These are phyloP conservation scores for Crocodylus rhombifer DNA, from an alignment of 2,797 vertebrate species.

Conservation along the genomic window DNA sequence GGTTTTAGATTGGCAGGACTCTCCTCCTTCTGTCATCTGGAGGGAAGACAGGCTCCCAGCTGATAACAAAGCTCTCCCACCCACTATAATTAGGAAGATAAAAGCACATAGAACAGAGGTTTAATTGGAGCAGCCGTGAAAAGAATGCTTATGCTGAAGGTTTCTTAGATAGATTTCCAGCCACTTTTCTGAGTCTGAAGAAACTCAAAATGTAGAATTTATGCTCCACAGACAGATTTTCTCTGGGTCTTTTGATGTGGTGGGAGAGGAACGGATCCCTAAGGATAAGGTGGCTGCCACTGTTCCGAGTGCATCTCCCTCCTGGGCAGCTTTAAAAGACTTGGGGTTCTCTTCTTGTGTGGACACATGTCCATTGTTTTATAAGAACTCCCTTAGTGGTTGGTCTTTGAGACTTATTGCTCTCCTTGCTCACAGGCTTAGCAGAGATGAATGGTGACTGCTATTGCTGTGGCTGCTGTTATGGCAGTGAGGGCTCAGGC, in stretches of 20 bases:
- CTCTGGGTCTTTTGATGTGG: not conserved
- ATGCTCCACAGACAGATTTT: not conserved
- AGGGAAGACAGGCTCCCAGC: not conserved
- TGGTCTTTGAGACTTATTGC: too few relatives aligned
- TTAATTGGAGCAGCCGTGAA: not conserved
- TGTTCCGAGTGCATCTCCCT: not conserved
- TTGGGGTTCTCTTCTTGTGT: not conserved
- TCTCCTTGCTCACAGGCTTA: not conserved
- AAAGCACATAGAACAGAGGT: not conserved
- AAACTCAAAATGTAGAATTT: not conserved
- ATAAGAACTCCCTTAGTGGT: too few relatives aligned
- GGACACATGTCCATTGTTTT: not conserved
- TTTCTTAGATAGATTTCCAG: not conserved
- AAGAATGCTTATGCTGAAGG: not conserved
- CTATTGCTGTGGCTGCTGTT: too few relatives aligned
- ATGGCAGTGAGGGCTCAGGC: not conserved
- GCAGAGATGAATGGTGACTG: not conserved
- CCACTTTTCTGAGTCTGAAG: not conserved
- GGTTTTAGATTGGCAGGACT: not conserved
- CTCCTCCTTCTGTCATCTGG: not conserved
- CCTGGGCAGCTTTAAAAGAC: too few relatives aligned
- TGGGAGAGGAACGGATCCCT: too few relatives aligned
- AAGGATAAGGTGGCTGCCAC: not conserved
- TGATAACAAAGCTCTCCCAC: conserved; percentile 2
- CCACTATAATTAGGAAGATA: conserved; percentile 15